Evolutionary conservation across 2,113 vertebrate species (phyloP).

Genomic region (Oxyura jamaicensis): DNA sequence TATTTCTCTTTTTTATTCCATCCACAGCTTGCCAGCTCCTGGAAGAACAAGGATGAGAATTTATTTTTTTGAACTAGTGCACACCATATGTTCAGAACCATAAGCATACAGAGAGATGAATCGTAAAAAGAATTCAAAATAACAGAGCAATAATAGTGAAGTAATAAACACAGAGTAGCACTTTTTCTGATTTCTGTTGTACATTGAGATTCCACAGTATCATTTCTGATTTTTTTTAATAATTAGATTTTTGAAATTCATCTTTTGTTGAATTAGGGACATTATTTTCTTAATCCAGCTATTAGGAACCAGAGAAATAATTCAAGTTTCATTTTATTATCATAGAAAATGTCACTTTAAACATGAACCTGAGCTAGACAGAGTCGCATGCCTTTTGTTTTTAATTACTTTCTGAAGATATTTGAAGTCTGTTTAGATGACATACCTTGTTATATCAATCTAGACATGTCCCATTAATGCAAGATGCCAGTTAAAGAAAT

Average conservation of each 20-base stretch:
- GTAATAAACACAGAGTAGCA: background rate
- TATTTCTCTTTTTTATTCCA: slow-evolving; percentile 99
- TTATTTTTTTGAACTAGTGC: background rate
- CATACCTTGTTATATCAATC: background rate
- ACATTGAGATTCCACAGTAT: background rate
- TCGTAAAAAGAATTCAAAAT: background rate
- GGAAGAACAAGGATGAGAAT: slow-evolving; percentile 45
- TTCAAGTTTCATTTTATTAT: background rate
- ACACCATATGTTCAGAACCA: background rate
- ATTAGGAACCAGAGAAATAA: background rate
- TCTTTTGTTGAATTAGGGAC: background rate
- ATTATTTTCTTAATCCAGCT: background rate
- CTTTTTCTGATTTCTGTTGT: background rate
- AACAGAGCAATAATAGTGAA: background rate
- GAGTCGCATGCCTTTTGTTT: background rate
- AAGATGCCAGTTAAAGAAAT: background rate
- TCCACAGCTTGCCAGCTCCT: slow-evolving; percentile 98
- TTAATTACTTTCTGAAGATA: background rate
- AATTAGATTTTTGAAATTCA: background rate
- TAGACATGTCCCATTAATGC: background rate
- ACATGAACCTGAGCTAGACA: background rate
- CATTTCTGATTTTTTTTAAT: background rate
- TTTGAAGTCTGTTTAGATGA: background rate
- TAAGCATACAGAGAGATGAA: background rate
- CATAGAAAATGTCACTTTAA: background rate